Percentiles rank a stretch among this genome's conserved stretches.
Evolutionary conservation across 1,140 invertebrate species (phyloP).

Genomic region (Trissolcus basalis): DNA sequence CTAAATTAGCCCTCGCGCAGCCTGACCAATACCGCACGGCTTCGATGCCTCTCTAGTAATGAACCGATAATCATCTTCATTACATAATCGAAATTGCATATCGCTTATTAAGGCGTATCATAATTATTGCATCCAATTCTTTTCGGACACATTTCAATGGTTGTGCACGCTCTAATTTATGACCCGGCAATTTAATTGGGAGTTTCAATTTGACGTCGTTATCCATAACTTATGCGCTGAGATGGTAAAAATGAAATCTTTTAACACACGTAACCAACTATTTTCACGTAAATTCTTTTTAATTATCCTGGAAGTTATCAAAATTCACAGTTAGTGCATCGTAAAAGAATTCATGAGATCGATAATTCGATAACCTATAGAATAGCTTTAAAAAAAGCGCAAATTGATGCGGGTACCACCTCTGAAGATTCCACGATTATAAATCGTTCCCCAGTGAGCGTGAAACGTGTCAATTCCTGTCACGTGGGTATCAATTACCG

Average conservation of each 20-base stretch:
- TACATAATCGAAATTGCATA: conserved; percentile 37
- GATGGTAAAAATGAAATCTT: not conserved
- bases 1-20: conserved; percentile 30
- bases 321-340: too few species aligned
- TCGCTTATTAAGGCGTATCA: conserved; percentile 27
- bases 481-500: conserved; percentile 7
- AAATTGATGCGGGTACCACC: not conserved
- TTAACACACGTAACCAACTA: not conserved
- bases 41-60: conserved; percentile 13
- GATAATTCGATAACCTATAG: too few species aligned
- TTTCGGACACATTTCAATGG: conserved; percentile 20
- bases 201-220: conserved; percentile 13
- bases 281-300: too few species aligned
- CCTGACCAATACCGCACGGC: conserved; percentile 19
- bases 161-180: conserved; percentile 30
- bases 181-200: conserved; percentile 30
- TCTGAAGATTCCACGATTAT: not conserved
- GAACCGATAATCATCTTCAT: conserved; percentile 42
- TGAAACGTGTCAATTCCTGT: conserved; percentile 19
- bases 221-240: not conserved
- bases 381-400: too few species aligned
- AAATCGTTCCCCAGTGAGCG: not conserved
- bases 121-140: conserved; percentile 31
- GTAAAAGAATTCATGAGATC: too few species aligned
- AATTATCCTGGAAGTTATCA: too few species aligned